Evolutionary conservation across 2,113 vertebrate genomes (phyloP).

Genomic region (Heterochromis multidens): DNA sequence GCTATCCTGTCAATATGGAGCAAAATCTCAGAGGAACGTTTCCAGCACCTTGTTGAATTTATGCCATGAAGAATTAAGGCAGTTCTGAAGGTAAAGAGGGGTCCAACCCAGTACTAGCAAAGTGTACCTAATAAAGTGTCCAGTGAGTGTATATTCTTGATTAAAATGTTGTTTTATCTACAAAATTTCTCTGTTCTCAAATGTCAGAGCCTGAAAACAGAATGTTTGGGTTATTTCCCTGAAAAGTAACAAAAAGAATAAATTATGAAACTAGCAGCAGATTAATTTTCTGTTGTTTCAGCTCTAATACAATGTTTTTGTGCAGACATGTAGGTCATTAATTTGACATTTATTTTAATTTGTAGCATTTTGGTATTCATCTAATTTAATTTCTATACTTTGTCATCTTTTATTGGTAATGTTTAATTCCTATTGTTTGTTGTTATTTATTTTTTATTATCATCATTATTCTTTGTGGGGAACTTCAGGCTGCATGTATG

Average conservation of each 20-base stretch:
- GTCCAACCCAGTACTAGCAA: no score
- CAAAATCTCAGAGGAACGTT: neutral
- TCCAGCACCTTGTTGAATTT: neutral
- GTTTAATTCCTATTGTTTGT: neutral
- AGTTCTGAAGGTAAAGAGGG: neutral
- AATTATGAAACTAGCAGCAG: neutral
- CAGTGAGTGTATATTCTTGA: neutral
- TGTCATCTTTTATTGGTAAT: neutral
- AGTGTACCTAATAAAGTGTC: neutral
- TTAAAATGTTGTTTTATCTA: neutral
- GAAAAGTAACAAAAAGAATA: neutral
- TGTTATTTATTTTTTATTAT: neutral
- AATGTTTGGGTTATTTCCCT: neutral
- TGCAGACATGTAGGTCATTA: neutral
- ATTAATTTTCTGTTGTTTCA: neutral
- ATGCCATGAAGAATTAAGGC: neutral
- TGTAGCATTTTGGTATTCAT: neutral
- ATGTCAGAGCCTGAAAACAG: neutral
- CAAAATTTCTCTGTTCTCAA: neutral
- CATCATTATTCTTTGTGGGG: neutral
- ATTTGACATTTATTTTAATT: neutral
- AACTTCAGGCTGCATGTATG: neutral
- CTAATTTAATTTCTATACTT: neutral
- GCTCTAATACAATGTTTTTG: neutral
- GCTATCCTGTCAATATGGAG: no score